These are phyloP conservation scores for Drosophila grimshawi DNA, from an alignment of 1,140 invertebrate species.

Conservation along the genomic window DNA sequence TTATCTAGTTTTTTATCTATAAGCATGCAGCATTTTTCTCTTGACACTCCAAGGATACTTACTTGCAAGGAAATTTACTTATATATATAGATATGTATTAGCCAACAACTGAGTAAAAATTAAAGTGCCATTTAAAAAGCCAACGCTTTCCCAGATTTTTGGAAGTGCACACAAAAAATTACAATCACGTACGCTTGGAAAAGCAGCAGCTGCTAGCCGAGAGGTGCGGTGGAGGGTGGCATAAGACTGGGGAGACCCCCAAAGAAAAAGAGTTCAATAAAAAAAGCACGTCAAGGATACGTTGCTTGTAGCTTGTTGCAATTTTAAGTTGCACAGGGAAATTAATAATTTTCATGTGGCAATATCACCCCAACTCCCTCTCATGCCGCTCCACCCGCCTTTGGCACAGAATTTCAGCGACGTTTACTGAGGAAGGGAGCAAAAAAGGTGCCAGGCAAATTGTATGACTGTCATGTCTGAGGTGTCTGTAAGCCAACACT, in stretches of 20 bases:
- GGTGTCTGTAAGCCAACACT: slow-evolving; percentile 53
- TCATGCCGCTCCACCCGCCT: neutral
- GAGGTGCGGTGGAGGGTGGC: neutral
- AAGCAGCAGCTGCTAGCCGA: slow-evolving; percentile 59
- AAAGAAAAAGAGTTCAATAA: slow-evolving; percentile 36
- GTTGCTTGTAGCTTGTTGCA: slow-evolving; percentile 61
- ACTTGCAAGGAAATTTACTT: no score
- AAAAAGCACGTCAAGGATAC: slow-evolving; percentile 33
- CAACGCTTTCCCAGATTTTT: slow-evolving; percentile 46
- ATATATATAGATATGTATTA: neutral
- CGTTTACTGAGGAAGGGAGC: neutral
- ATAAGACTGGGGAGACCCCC: slow-evolving; percentile 12
- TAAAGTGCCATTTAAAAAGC: slow-evolving; percentile 75
- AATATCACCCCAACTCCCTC: slow-evolving; percentile 1
- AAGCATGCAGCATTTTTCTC: no score
- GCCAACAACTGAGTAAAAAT: slow-evolving; percentile 62
- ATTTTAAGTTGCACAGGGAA: slow-evolving; percentile 71
- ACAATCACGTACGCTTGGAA: slow-evolving; percentile 52
- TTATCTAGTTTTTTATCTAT: no score
- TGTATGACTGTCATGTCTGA: slow-evolving; percentile 50
- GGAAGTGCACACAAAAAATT: slow-evolving; percentile 47
- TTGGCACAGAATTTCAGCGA: slow-evolving; percentile 9
- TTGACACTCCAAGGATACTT: no score
- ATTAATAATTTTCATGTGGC: slow-evolving; percentile 76
- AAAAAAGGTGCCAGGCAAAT: slow-evolving; percentile 33